phyloP scores from a whole-genome alignment of 1,140 invertebrate genomes.

The Nautilus pompilius region DNA sequence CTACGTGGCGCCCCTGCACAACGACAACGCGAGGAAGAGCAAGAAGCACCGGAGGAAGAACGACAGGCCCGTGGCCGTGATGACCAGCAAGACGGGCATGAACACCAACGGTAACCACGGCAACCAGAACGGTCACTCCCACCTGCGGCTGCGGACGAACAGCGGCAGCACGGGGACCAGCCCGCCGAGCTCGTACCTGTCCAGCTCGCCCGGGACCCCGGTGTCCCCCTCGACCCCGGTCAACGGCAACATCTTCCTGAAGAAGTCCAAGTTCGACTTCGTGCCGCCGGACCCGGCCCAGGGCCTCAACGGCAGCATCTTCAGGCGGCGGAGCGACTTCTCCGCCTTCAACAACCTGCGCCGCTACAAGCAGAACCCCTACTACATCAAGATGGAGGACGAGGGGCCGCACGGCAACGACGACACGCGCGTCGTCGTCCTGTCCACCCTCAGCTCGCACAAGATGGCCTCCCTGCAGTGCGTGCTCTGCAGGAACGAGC shows the following conservation, averaged over 20 bases:
- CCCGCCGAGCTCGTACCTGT: constrained; percentile 38
- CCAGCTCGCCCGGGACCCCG: constrained; percentile 28
- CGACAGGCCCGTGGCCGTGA: constrained; percentile 59
- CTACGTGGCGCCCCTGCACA: constrained; percentile 66
- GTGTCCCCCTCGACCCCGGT: constrained; percentile 23
- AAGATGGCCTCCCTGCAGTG: constrained; percentile 41
- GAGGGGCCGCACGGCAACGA: constrained; percentile 96
- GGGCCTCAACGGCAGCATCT: constrained; percentile 28
- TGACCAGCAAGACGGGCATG: constrained; percentile 15
- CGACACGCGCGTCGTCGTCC: constrained; percentile 68
- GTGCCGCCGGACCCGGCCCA: constrained; percentile 1
- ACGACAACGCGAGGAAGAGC: constrained; percentile 50
- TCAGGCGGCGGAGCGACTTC: constrained; percentile 80
- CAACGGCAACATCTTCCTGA: constrained; percentile 35
- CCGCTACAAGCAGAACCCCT: constrained; percentile 93
- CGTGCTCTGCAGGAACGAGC: constrained; percentile 80
- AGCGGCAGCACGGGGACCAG: constrained; percentile 62
- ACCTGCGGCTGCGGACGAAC: constrained; percentile 66
- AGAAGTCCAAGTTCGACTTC: constrained; percentile 73
- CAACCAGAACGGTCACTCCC: constrained; percentile 3
- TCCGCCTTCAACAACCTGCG: constrained; percentile 92
- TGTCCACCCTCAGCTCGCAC: constrained; percentile 44
- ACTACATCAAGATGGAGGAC: constrained; percentile 80
- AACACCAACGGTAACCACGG: constrained; percentile 18
- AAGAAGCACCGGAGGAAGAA: constrained; percentile 59